Base-by-base conservation (phyloP, 2,888 invertebrate genomes). In the Volucella inanis region DNA sequence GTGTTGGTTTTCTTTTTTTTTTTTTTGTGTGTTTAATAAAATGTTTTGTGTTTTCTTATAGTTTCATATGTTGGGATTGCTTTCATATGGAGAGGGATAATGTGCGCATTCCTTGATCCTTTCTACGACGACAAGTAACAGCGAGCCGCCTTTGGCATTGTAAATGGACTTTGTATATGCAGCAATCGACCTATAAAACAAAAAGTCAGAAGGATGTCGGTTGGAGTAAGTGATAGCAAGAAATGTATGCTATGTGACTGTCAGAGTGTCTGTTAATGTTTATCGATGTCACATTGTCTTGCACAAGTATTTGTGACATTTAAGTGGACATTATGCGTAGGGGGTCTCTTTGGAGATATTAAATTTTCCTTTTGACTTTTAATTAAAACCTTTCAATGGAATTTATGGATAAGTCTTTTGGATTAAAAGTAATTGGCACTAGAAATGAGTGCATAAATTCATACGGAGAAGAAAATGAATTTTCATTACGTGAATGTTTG, bases 31-130 rank as follows among this genome's bases (percentile, higher is more conserved):
- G 18, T 79, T 72, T 79, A 78, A 78, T 78, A 78, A 78, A 78
- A 71, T 59, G 39, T 55, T 14, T 61, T 52, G 59, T 15, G 55
- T 45, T 54, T 47, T 54, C 54, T 62, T 52, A 52, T n/a, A 61
- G 43, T 15, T 41, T 61, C 54, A 50, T 52, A 39, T 68, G 18
- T 78, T 55, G 49, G 77, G 22, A 31, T 78, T 78, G 70, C 64
- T 68, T 68, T 76, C 67, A 75, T 49, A 55, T 70, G 68, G 41
- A 31, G 6, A 31, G 31, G 31, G 43, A 55, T 65, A 77, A 62
- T 65, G 71, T 57, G 59, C 50, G 72, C 79, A 79, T 79, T 79
- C 79, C 79, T 65, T 72, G 65, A 79, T 79, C 72, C 79, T 72
- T 72, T 79, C 54, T 72, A 59, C 57, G 71, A 72, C 11, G 61